phyloP scores from a whole-genome alignment of 2,888 invertebrate genomes.

The Anoplius nigerrimus region DNA sequence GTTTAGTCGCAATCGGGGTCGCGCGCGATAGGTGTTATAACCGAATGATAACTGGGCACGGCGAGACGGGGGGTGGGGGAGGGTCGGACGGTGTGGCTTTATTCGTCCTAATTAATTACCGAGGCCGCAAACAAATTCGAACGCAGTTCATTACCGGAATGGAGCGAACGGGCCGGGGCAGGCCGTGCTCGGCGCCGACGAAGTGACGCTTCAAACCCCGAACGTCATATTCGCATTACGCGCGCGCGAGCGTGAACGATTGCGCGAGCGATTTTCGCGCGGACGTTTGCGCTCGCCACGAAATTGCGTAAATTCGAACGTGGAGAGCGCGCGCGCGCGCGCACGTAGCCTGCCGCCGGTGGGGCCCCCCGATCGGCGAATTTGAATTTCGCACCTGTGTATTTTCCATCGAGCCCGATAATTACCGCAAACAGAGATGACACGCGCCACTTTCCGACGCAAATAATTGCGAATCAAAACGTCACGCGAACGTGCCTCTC shows the following conservation, averaged over 20 bases:
- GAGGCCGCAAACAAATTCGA: constrained; percentile 28
- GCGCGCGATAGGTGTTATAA: too few relatives aligned
- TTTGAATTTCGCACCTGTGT: constrained; percentile 4
- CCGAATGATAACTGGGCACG: too few relatives aligned
- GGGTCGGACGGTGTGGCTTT: too few relatives aligned
- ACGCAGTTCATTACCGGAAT: neutral
- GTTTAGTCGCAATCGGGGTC: too few relatives aligned
- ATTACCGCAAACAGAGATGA: constrained; percentile 25
- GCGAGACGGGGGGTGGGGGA: too few relatives aligned
- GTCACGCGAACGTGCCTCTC: too few relatives aligned
- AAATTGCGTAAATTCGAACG: constrained; percentile 14
- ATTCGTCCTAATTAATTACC: constrained; percentile 32
- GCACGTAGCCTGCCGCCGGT: too few relatives aligned
- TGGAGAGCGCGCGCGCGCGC: too few relatives aligned
- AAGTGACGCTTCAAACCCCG: constrained; percentile 9
- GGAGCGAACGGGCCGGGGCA: neutral
- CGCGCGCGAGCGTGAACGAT: too few relatives aligned
- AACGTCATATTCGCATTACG: too few relatives aligned
- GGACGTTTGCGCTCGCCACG: too few relatives aligned
- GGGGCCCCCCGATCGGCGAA: neutral
- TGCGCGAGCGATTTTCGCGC: too few relatives aligned
- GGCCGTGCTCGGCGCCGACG: neutral
- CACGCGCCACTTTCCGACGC: constrained; percentile 10
- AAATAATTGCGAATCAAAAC: constrained; percentile 13
- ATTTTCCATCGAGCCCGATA: constrained; percentile 34